Evolutionary conservation across 2,113 vertebrate genomes (phyloP).

Genomic region (Microcebus murinus): DNA sequence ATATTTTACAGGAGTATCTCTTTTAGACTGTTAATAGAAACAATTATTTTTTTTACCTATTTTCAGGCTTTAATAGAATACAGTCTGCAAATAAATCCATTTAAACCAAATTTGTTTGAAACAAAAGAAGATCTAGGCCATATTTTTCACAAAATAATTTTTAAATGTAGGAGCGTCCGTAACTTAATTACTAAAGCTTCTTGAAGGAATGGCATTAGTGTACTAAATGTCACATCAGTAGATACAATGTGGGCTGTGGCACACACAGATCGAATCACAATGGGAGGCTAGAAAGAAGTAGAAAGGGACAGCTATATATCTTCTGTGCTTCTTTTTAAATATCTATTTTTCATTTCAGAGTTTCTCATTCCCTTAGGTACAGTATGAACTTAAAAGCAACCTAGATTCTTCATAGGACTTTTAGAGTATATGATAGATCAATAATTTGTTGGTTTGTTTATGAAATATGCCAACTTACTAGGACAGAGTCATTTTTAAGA

Average conservation of each 20-base stretch:
- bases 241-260: conserved; percentile 20
- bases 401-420: conserved; percentile 88
- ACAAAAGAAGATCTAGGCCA: conserved; percentile 6
- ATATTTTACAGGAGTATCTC: background rate
- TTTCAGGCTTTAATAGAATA: background rate
- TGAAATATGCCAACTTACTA: conserved; percentile 90
- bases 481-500: conserved; percentile 92
- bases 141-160: conserved; percentile 56
- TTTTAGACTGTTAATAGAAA: conserved; percentile 31
- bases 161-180: conserved; percentile 43
- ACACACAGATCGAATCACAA: conserved; percentile 72
- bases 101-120: background rate
- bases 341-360: conserved; percentile 88
- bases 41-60: conserved; percentile 54
- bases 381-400: conserved; percentile 87
- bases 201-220: conserved; percentile 26
- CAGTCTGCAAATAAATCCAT: conserved; percentile 18
- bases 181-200: conserved; percentile 57
- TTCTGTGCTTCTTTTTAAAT: conserved; percentile 82
- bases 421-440: conserved; percentile 89
- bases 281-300: conserved; percentile 54
- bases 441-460: conserved; percentile 92
- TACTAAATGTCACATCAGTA: conserved; percentile 5
- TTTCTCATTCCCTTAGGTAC: conserved; percentile 87
- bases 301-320: conserved; percentile 75